phyloP scores from a whole-genome alignment of 2,888 invertebrate species.

The Cryptosula pallasiana region DNA sequence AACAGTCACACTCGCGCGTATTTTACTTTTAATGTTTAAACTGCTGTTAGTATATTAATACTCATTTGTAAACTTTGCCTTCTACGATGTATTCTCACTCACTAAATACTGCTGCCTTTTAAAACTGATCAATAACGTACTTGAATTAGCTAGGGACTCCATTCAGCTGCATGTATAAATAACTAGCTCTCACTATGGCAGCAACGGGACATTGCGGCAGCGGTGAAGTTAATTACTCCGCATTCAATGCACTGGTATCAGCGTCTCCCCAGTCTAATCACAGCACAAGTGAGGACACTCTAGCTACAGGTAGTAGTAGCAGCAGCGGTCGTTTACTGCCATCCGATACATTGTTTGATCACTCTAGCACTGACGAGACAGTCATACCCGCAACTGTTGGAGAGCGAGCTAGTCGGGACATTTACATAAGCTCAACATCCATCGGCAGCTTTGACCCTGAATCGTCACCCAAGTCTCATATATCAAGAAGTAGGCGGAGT shows the following conservation, averaged over 20 bases:
- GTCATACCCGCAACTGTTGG: background rate
- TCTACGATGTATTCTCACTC: too few species aligned
- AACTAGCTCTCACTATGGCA: conserved; percentile 1
- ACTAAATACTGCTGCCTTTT: background rate
- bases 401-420: background rate
- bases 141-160: conserved; percentile 19
- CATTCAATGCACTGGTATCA: background rate
- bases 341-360: conserved; percentile 1
- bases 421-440: conserved; percentile 1
- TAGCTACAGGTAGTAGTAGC: background rate
- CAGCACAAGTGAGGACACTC: conserved; percentile 1
- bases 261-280: background rate
- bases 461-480: background rate
- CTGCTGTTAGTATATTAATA: too few species aligned
- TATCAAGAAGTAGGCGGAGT: background rate
- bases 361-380: conserved; percentile 18
- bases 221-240: conserved; percentile 10
- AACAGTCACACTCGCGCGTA: too few species aligned
- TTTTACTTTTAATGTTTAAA: too few species aligned
- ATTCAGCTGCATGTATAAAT: background rate
- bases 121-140: conserved; percentile 5
- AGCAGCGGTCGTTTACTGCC: background rate
- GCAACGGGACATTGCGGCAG: background rate
- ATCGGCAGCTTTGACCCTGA: conserved; percentile 9
- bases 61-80: too few species aligned